Conservation (phyloP, 2,888 invertebrate genomes). For the Augiades crinisus region DNA sequence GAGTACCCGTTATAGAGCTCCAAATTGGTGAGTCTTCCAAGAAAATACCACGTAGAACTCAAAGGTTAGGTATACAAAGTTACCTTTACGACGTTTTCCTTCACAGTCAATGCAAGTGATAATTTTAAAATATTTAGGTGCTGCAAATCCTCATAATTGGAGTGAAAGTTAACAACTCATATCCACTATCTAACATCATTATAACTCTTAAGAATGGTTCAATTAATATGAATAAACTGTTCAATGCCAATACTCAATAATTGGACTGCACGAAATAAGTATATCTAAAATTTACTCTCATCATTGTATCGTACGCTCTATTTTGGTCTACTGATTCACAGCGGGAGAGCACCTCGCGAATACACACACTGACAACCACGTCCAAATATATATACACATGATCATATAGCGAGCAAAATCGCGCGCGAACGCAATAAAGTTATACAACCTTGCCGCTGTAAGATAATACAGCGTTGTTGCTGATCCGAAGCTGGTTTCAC, state of each 20-base stretch:
- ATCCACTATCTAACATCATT: too few relatives aligned
- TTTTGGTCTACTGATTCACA: slow-evolving; percentile 55
- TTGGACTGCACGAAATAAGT: neutral
- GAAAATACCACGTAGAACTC: too few relatives aligned
- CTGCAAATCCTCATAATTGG: too few relatives aligned
- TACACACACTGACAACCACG: neutral
- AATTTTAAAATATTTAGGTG: too few relatives aligned
- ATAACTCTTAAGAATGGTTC: too few relatives aligned
- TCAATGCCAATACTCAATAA: neutral
- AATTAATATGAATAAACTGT: too few relatives aligned
- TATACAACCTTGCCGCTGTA: slow-evolving; percentile 44
- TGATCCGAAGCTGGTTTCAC: neutral
- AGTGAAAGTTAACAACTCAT: too few relatives aligned
- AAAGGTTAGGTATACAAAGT: too few relatives aligned
- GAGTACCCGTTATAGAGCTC: too few relatives aligned
- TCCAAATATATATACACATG: neutral
- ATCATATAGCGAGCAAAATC: slow-evolving; percentile 10
- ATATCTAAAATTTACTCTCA: slow-evolving; percentile 35
- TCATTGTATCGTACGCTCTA: slow-evolving; percentile 43
- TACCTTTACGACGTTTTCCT: too few relatives aligned
- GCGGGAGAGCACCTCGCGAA: slow-evolving; percentile 47
- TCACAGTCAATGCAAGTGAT: too few relatives aligned
- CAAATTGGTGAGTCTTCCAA: too few relatives aligned
- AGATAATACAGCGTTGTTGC: slow-evolving; percentile 8
- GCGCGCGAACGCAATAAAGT: slow-evolving; percentile 40